Evolutionary conservation across 2,888 invertebrate genomes (phyloP), one percentile per base, ranked within the genome.

Genomic region (Cephalotes varians): DNA sequence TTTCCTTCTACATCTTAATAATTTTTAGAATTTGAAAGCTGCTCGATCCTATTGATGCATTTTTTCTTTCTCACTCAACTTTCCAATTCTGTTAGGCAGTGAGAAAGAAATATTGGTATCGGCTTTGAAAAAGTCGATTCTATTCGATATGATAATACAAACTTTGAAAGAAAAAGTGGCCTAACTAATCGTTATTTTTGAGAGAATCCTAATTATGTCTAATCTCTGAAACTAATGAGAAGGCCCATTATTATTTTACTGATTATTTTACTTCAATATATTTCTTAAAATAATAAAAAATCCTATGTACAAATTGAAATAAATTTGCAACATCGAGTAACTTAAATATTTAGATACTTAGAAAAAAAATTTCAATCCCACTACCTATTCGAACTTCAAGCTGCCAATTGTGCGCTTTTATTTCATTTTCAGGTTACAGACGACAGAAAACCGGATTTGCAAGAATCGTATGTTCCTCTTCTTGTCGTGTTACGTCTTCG

Each of bases 1-100:
- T 54, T 31, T 12, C 15, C 1, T 15, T 51, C 25, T 40, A 21
- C 76, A 89, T 86, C 88, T 86, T 56, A 58, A 21, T 34, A 74
- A 85, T 80, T 82, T 31, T 10, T n/a, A 34, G 81, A 85, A 84
- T 84, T 87, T 86, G 81, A 82, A 86, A 72, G 67, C 49, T 15
- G 12, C 21, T 58, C 31, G 69, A 83, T 80, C 21, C 21, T 69
- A 82, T 80, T 67, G 25, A 71, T 6, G 10, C 34, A 40, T 69
- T 6, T 40, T 40, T 40, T 40, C 10, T 40, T 40, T 40, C 40
- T 15, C 7, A 4, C 7, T 37, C 34, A 37, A 37, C 37, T 21
- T 56, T 37, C 10, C 58, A 21, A 81, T 56, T 40, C n/a, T 5
- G 31, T 40, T 21, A 12, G 7, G 60, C 44, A 54, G n/a, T 51